These are phyloP conservation scores for Apolygus lucorum DNA, from an alignment of 1,140 invertebrate species.

Conservation along the genomic window DNA sequence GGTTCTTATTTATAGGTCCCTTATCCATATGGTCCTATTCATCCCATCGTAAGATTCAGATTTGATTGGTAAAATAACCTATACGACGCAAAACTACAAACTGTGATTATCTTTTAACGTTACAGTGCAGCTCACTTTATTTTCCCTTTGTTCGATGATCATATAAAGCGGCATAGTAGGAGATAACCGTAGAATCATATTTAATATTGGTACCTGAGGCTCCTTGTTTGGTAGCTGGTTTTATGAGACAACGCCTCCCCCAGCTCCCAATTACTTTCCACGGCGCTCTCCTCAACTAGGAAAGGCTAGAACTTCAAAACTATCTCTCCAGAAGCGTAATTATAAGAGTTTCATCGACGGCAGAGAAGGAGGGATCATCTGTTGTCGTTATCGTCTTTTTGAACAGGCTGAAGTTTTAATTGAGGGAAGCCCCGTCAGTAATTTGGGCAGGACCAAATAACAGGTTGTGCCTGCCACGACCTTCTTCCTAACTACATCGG, in stretches of 20 bases:
- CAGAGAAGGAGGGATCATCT: background rate
- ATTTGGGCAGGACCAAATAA: constrained; percentile 9
- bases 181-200: no score
- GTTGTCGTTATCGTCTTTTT: constrained; percentile 16
- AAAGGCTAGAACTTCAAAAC: background rate
- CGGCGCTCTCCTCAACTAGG: background rate
- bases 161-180: no score
- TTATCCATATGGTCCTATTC: no score
- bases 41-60: no score
- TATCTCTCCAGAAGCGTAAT: constrained; percentile 9
- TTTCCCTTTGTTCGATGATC: no score
- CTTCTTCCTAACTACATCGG: constrained; percentile 11
- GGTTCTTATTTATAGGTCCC: no score
- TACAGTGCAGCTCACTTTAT: no score
- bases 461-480: constrained; percentile 12
- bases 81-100: no score
- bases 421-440: background rate
- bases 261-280: constrained; percentile 3
- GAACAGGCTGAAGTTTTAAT: constrained; percentile 13
- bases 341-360: constrained; percentile 1
- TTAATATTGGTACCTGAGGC: background rate
- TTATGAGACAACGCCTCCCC: constrained; percentile 1
- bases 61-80: no score
- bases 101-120: no score
- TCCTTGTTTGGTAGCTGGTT: constrained; percentile 10